Evolutionary conservation across 2,797 vertebrate species (phyloP).

Genomic region (Brachymystax lenok): DNA sequence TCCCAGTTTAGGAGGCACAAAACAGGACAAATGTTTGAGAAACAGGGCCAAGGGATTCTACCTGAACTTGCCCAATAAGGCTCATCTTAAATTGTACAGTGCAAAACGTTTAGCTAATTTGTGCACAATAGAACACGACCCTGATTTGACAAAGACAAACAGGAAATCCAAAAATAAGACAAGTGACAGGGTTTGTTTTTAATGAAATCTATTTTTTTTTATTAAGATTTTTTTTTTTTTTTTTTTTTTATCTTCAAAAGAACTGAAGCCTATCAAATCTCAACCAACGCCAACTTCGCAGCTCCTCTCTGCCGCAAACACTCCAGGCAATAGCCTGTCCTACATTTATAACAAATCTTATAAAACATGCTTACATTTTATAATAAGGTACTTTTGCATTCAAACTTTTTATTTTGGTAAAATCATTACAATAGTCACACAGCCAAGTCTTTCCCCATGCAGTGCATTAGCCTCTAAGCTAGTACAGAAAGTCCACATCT

Average conservation of each 20-base stretch:
- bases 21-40: no score
- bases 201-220: conserved; percentile 54
- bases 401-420: conserved; percentile 98
- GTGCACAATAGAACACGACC: neutral
- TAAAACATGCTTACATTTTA: conserved; percentile 78
- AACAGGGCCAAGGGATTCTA: neutral
- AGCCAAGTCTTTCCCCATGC: conserved; percentile 87
- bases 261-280: conserved; percentile 64
- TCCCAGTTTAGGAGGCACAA: neutral
- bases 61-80: neutral
- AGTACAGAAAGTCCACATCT: conserved; percentile 99
- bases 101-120: neutral
- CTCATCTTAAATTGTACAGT: neutral
- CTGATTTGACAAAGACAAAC: neutral
- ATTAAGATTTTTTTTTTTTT: no score
- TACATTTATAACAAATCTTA: conserved; percentile 65
- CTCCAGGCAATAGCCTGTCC: conserved; percentile 53
- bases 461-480: conserved; percentile 96
- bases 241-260: conserved; percentile 54
- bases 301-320: conserved; percentile 26
- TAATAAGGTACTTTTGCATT: conserved; percentile 79
- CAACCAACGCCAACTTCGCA: conserved; percentile 53
- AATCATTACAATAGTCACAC: conserved; percentile 95
- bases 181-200: conserved; percentile 53
- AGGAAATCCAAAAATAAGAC: conserved; percentile 36